Evolutionary conservation across 2,797 vertebrate genomes (phyloP).

Genomic region (Trachurus trachurus): DNA sequence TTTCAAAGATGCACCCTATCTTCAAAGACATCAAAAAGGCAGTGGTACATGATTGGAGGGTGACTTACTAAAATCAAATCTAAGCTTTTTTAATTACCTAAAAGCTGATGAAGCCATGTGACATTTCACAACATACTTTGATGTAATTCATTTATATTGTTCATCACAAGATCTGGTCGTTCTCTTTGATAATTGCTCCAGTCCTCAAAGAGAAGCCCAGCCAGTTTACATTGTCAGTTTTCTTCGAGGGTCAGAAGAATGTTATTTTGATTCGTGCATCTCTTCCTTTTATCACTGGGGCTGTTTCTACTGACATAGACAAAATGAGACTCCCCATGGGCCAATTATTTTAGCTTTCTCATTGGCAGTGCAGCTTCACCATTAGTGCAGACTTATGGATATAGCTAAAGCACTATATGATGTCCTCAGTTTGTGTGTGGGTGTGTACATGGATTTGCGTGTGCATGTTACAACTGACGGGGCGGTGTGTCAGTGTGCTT

Average conservation of each 20-base stretch:
- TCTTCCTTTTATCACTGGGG: slow-evolving; percentile 70
- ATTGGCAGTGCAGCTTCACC: slow-evolving; percentile 59
- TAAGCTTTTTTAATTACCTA: slow-evolving; percentile 50
- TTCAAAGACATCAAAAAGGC: slow-evolving; percentile 40
- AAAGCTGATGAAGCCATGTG: slow-evolving; percentile 21
- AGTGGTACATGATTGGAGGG: slow-evolving; percentile 7
- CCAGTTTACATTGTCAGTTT: slow-evolving; percentile 38
- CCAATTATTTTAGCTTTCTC: slow-evolving; percentile 81
- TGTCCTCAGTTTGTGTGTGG: slow-evolving; percentile 34
- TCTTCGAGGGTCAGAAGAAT: slow-evolving; percentile 57
- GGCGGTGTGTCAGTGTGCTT: slow-evolving; percentile 21
- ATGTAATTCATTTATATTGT: slow-evolving; percentile 31
- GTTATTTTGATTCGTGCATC: slow-evolving; percentile 70
- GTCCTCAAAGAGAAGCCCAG: slow-evolving; percentile 43
- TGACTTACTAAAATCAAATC: slow-evolving; percentile 35
- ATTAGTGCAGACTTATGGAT: slow-evolving; percentile 64
- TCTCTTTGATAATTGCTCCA: slow-evolving; percentile 27
- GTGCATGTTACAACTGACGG: slow-evolving; percentile 39
- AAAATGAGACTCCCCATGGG: slow-evolving; percentile 72
- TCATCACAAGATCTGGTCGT: slow-evolving; percentile 6
- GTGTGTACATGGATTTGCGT: slow-evolving; percentile 1
- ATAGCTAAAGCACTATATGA: slow-evolving; percentile 58
- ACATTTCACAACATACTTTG: slow-evolving; percentile 21
- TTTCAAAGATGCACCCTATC: slow-evolving; percentile 55
- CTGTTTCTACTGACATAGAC: slow-evolving; percentile 76